Conservation (phyloP, 2,888 invertebrate genomes). For the Drosophila diplacantha region DNA sequence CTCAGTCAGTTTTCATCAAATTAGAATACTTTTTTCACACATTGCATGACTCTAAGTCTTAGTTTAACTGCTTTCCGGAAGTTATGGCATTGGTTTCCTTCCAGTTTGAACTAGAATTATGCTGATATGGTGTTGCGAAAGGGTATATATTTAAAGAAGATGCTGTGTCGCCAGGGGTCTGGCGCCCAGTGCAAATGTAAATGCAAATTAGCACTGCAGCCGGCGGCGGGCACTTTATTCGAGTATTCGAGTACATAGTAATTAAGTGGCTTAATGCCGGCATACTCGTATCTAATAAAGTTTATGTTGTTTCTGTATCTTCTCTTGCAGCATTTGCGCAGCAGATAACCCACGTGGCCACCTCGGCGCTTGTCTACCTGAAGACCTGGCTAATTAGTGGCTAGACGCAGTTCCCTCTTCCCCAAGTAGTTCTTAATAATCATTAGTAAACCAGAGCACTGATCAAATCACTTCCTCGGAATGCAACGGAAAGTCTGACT, state of each 20-base stretch:
- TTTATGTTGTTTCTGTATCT: slow-evolving; percentile 49
- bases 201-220: slow-evolving; percentile 39
- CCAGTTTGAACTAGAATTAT: slow-evolving; percentile 6
- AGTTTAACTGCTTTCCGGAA: background rate
- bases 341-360: slow-evolving; percentile 53
- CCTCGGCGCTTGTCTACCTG: slow-evolving; percentile 62
- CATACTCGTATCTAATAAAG: slow-evolving; percentile 50
- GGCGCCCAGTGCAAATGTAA: slow-evolving; percentile 8
- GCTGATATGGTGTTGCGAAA: background rate
- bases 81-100: background rate
- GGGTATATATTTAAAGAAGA: slow-evolving; percentile 35
- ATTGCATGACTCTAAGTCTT: too few relatives aligned
- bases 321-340: slow-evolving; percentile 59
- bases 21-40: background rate
- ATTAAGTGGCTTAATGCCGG: slow-evolving; percentile 44
- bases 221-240: slow-evolving; percentile 43
- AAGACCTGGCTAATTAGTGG: slow-evolving; percentile 68
- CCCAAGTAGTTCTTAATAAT: slow-evolving; percentile 12
- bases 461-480: slow-evolving; percentile 38
- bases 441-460: slow-evolving; percentile 13
- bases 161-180: slow-evolving; percentile 43
- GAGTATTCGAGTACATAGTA: slow-evolving; percentile 45
- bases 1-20: background rate
- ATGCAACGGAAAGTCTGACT: slow-evolving; percentile 61
- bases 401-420: slow-evolving; percentile 38